These are phyloP conservation scores for Leucopsar rothschildi DNA, from an alignment of 2,113 vertebrate genomes.

Conservation along the genomic window DNA sequence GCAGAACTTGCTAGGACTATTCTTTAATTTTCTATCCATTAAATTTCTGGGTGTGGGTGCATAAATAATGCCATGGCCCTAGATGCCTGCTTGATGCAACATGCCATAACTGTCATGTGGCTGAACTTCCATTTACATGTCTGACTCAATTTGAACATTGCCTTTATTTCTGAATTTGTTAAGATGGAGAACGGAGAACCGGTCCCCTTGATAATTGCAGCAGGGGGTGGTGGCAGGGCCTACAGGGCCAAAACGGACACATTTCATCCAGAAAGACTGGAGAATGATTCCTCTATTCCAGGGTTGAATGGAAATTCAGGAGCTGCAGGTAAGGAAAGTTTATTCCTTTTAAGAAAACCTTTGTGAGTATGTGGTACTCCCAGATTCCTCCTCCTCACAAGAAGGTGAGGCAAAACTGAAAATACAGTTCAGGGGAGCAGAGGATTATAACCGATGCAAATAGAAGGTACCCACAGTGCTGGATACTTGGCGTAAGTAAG, in stretches of 20 bases:
- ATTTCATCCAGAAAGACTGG: slow-evolving; percentile 82
- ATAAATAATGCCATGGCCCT: background rate
- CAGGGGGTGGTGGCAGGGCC: slow-evolving; percentile 92
- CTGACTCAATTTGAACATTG: background rate
- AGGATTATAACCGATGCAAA: background rate
- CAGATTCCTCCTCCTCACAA: background rate
- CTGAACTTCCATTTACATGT: background rate
- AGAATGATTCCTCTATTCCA: slow-evolving; percentile 81
- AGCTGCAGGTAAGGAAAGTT: slow-evolving; percentile 81
- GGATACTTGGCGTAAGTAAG: background rate
- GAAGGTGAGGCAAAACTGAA: background rate
- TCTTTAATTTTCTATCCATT: background rate
- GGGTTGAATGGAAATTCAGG: slow-evolving; percentile 90
- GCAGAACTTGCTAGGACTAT: background rate
- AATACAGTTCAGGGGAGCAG: background rate
- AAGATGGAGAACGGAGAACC: slow-evolving; percentile 86
- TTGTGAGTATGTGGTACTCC: background rate
- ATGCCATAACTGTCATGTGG: background rate
- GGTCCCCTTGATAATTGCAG: slow-evolving; percentile 89
- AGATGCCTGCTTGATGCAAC: background rate
- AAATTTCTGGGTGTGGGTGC: background rate
- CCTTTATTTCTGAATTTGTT: slow-evolving; percentile 26
- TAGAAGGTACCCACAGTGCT: background rate
- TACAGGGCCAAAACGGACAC: slow-evolving; percentile 82
- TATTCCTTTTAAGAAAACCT: background rate